Percentiles rank a stretch among this genome's conserved stretches.
phyloP scores from a whole-genome alignment of 2,113 vertebrate genomes.

The Raja brachyura region DNA sequence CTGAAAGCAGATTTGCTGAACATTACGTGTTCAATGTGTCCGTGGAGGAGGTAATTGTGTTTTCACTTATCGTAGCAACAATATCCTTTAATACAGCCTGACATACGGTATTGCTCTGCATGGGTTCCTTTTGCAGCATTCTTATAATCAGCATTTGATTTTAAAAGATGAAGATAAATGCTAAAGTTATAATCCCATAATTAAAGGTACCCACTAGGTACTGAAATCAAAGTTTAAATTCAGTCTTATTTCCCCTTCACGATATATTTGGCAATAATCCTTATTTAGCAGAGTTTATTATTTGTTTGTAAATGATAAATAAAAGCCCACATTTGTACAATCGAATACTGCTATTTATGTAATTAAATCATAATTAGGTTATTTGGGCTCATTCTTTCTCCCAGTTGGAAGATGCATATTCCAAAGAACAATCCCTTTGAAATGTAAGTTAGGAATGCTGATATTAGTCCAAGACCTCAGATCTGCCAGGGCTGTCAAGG shows the following conservation, averaged over 20 bases:
- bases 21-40: background rate
- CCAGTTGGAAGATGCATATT: slow-evolving; percentile 19
- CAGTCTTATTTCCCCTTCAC: background rate
- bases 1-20: background rate
- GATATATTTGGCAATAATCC: too few species aligned
- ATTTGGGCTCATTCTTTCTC: background rate
- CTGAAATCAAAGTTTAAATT: too few species aligned
- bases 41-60: background rate
- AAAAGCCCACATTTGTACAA: too few species aligned
- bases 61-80: background rate
- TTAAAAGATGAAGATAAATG: background rate
- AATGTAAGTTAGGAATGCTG: background rate
- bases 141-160: background rate
- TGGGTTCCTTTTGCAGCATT: background rate
- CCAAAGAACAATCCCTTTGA: background rate
- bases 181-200: background rate
- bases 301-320: background rate
- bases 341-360: background rate
- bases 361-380: background rate
- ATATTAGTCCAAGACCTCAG: background rate
- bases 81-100: background rate
- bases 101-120: background rate
- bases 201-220: background rate
- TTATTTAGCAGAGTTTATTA: background rate
- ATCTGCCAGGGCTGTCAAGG: background rate